These are phyloP conservation scores for Agrypnia vestita DNA, from an alignment of 1,140 invertebrate species.

Conservation along the genomic window DNA sequence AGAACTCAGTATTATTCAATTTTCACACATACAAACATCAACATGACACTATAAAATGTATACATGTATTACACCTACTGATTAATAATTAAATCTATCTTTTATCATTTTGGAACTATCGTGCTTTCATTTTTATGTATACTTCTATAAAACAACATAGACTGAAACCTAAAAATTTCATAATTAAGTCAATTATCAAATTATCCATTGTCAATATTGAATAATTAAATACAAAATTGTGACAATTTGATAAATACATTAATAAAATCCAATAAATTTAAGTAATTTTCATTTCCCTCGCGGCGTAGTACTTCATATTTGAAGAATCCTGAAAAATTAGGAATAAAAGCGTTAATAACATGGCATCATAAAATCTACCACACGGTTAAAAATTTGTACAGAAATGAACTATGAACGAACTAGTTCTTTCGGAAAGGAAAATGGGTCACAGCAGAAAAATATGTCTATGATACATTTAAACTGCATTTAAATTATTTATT, in stretches of 20 bases:
- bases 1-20: neutral
- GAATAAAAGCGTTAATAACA: neutral
- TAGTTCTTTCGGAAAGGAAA: no score
- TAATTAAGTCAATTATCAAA: conserved; percentile 13
- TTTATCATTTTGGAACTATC: conserved; percentile 59
- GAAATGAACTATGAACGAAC: neutral
- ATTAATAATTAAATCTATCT: conserved; percentile 44
- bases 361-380: neutral
- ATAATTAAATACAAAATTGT: conserved; percentile 20
- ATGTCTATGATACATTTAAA: no score
- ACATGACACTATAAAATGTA: conserved; percentile 35
- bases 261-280: neutral
- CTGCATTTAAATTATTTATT: no score
- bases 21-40: conserved; percentile 22
- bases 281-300: neutral
- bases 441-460: no score
- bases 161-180: conserved; percentile 12
- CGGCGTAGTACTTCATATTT: neutral
- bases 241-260: conserved; percentile 34
- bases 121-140: conserved; percentile 54
- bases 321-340: conserved; percentile 1
- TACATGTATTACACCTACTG: neutral
- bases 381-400: neutral
- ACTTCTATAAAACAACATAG: conserved; percentile 45
- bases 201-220: conserved; percentile 21